Base-by-base conservation (phyloP, 64 coral and sea anemone genomes). In the Anthopleura sola region DNA sequence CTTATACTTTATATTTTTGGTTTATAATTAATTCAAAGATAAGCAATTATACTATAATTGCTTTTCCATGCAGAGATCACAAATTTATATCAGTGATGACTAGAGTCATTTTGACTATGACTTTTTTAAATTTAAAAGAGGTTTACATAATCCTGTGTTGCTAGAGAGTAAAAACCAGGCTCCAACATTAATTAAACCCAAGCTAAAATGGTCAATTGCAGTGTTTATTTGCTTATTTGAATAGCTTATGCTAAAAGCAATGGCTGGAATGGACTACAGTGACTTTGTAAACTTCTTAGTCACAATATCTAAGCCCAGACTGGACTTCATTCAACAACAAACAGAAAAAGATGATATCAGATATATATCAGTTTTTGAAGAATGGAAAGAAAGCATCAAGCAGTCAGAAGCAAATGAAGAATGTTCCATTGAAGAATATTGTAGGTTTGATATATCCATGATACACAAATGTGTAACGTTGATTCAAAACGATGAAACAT, bases 221-320 rank as follows among this genome's bases (percentile, higher is more conserved):
- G n/a, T 71, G 10, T 71, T 32, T 33, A 33, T 32, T 16, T 32
- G 11, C 2, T 34, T 71, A 16, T 29, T 71, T 71, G n/a, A 26
- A 6, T 10, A 94, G 92, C 39, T 90, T 3, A 90, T 94, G 62
- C 60, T 94, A 24, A 86, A 82, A 48, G 87, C 92, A 94, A 90
- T 79, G 57, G 78, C 86, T 82, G 92, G 92, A 86, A 90, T 94
- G 57, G 78, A 90, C 37, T 94, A 86, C 78, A 3, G 38, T 82
- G 87, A 89, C 83, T 94, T 94, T 68, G n/a, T 94, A 9, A 69
- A 82, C 26, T 94, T 90, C 86, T 80, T 94, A 55, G 19, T 36
- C 29, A 68, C 37, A 17, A 90, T 94, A 74, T 56, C 92, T n/a
- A 83, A 21, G 18, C 62, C 58, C 75, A 90, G 92, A 69, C 53